These are phyloP conservation scores for Eurypyga helias DNA, from an alignment of 2,113 vertebrate species.

Conservation along the genomic window DNA sequence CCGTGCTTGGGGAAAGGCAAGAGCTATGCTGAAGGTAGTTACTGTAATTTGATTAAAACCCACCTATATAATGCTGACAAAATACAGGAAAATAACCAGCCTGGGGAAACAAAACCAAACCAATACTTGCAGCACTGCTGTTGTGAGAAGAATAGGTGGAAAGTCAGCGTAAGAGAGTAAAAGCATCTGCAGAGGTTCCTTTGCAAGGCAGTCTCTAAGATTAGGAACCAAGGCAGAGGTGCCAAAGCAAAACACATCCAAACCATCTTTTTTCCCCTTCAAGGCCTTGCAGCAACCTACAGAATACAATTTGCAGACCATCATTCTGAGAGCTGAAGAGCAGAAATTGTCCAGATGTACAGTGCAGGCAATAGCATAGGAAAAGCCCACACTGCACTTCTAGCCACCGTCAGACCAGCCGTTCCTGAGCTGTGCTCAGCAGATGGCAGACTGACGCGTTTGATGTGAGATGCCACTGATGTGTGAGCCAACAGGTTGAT, in stretches of 20 bases:
- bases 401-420: neutral
- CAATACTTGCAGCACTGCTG: neutral
- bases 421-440: neutral
- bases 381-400: neutral
- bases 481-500: neutral
- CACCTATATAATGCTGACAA: neutral
- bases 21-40: neutral
- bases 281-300: neutral
- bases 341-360: neutral
- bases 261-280: neutral
- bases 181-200: neutral
- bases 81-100: neutral
- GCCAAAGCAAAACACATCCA: neutral
- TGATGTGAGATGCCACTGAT: neutral
- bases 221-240: neutral
- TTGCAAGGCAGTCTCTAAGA: neutral
- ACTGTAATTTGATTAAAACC: neutral
- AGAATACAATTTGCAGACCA: neutral
- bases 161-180: neutral
- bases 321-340: neutral
- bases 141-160: neutral
- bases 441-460: neutral
- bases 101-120: neutral
- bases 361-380: neutral
- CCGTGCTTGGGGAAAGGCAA: neutral